Base-by-base conservation (phyloP, 2,888 invertebrate genomes). In the Amphipyra berbera region DNA sequence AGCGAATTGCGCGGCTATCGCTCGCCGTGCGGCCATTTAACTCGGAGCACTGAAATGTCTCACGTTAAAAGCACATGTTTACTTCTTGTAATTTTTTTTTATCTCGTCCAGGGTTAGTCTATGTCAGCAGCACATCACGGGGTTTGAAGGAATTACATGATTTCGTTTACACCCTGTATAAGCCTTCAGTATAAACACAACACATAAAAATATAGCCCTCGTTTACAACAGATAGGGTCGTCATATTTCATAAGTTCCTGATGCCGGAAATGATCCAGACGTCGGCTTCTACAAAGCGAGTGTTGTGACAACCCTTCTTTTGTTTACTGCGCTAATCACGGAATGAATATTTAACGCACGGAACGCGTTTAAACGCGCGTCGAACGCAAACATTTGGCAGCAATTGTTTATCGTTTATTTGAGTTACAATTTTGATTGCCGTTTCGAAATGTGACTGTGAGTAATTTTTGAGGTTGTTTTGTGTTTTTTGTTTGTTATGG, bases 231-330 rank as follows among this genome's bases (percentile, higher is more conserved):
- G 55, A 61, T 61, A 64, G 59, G 50, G 61, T 61, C 58, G 64
- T 48, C 62, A 76, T 71, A 50, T 38, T 27, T 15, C 62, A 78
- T 73, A 66, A 73, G 70, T 60, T 68, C 66, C 67, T 64, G 66
- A 57, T 58, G 61, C 65, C 77, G 79, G 79, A 78, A 73, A 79
- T 77, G 63, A 74, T 61, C 64, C 77, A 78, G 78, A 79, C 75
- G 61, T 37, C 59, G 60, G 48, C 50, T 64, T 37, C 53, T 38
- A 58, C 54, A 69, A 66, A 67, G 65, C 44, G n/a, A 30, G 73
- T 60, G 68, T 55, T 48, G 73, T 73, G 60, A 63, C 62, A 68
- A 44, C 42, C 44, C n/a, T 54, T 62, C 61, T 72, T 73, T 68
- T 75, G 72, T 77, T 74, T 78, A 70, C 58, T 44, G 21, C 45